A percentile compares a stretch with the other conserved stretches of the same genome.
These are phyloP conservation scores for Asobara japonica DNA, from an alignment of 1,140 invertebrate species.

Conservation along the genomic window DNA sequence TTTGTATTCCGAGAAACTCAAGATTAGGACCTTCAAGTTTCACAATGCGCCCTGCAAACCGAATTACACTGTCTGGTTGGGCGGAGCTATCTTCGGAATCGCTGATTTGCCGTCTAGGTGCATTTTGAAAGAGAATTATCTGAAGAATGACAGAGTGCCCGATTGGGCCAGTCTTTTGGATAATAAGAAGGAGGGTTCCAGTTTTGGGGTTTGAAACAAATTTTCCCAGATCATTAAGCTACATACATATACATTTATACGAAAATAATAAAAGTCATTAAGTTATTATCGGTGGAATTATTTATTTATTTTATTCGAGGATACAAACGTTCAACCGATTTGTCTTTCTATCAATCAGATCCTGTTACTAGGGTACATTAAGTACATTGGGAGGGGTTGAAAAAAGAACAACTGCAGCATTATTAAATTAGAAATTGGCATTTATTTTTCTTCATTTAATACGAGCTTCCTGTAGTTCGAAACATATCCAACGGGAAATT, in stretches of 20 bases:
- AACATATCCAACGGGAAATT: neutral
- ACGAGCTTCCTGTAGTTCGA: slow-evolving; percentile 6
- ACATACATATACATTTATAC: neutral
- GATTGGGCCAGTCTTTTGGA: slow-evolving; percentile 85
- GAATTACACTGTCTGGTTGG: slow-evolving; percentile 88
- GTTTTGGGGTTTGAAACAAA: slow-evolving; percentile 23
- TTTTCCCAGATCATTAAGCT: too few relatives aligned
- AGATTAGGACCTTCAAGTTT: slow-evolving; percentile 78
- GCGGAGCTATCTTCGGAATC: slow-evolving; percentile 85
- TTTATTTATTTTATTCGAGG: too few relatives aligned
- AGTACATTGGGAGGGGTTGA: neutral
- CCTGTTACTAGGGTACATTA: too few relatives aligned
- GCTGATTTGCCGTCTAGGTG: slow-evolving; percentile 81
- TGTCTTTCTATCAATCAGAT: too few relatives aligned
- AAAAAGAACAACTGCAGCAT: neutral
- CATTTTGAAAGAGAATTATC: slow-evolving; percentile 79
- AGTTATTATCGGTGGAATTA: neutral
- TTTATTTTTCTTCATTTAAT: slow-evolving; percentile 9
- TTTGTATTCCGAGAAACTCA: slow-evolving; percentile 73
- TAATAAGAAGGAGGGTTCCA: slow-evolving; percentile 60
- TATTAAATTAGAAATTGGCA: slow-evolving; percentile 16
- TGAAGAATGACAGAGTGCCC: slow-evolving; percentile 75
- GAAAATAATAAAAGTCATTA: neutral
- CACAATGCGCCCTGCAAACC: slow-evolving; percentile 81
- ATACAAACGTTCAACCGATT: too few relatives aligned